Evolutionary conservation across 2,113 vertebrate genomes (phyloP), one percentile per base, ranked within the genome.

Genomic region (Beaufortia kweichowensis): DNA sequence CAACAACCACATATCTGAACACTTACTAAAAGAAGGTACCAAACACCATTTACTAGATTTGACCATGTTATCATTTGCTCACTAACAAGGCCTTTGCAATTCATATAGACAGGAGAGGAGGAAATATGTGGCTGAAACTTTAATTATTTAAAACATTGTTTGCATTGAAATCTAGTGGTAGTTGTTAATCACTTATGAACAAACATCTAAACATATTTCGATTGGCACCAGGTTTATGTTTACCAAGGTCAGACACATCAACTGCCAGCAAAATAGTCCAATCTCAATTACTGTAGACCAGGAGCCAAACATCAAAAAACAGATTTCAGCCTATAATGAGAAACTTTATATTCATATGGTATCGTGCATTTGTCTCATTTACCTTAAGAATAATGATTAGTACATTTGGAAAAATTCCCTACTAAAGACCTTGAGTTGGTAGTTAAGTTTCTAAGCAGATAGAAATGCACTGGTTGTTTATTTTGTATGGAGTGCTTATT

Each of bases 211-310:
- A 23, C 39, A 66, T 46, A 66, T 39, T 64, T 23, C 6, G n/a
- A 65, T 12, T 26, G 35, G 21, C 7, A 9, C 24, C 62, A 43
- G 12, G 43, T 66, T 6, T 1, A 29, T 23, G n/a, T n/a, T n/a
- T n/a, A n/a, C n/a, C n/a, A n/a, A 66, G 64, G 39, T 28, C 28
- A 23, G 46, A 46, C 64, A 48, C 41, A 48, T 39, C 23, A 39
- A 66, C 64, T 28, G 15, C 41, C 43, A 48, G 41, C 26, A 66
- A 14, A 66, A 19, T 7, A 66, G 39, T 66, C 39, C 63, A 46
- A 28, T 46, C 64, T 46, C 41, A 66, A 48, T 26, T 48, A 46
- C 23, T 66, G 39, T 19, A 66, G 23, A 29, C 17, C 4, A 15
- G 15, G 5, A 29, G 46, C 46, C 9, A 68, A 50, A 68, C 19